Evolutionary conservation across 1,140 invertebrate genomes (phyloP).

Genomic region (Cheumatopsyche charites): DNA sequence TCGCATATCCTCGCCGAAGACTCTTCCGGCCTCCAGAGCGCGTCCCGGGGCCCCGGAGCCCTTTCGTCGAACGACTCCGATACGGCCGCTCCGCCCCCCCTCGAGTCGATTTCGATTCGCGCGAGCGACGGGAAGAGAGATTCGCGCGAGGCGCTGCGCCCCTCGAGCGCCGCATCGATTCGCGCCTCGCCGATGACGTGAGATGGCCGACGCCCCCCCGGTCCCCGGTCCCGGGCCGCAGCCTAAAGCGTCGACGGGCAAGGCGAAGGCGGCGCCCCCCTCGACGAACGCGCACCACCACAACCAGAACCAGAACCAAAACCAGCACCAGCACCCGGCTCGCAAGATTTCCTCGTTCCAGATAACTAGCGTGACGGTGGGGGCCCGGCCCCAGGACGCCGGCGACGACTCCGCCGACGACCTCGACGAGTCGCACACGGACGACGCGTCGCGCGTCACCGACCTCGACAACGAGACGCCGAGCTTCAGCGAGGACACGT

Average conservation of each 20-base stretch:
- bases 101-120: too few relatives aligned
- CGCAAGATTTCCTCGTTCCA: conserved; percentile 87
- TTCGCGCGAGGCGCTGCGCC: conserved; percentile 1
- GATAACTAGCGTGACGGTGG: conserved; percentile 85
- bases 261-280: background rate
- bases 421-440: conserved; percentile 91
- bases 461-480: conserved; percentile 84
- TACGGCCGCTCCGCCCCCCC: too few relatives aligned
- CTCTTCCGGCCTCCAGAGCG: too few relatives aligned
- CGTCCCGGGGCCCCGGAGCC: too few relatives aligned
- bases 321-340: conserved; percentile 46
- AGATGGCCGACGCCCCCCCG: conserved; percentile 22
- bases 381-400: conserved; percentile 79
- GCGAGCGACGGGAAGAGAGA: too few relatives aligned
- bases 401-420: conserved; percentile 93
- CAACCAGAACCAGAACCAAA: conserved; percentile 20
- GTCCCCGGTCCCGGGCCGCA: background rate
- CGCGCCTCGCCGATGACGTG: conserved; percentile 5
- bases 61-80: too few relatives aligned
- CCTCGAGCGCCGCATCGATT: background rate
- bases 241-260: background rate
- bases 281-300: conserved; percentile 68
- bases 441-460: conserved; percentile 82
- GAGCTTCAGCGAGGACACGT: conserved; percentile 83
- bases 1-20: background rate